These are phyloP conservation scores for Psittacara wagleri DNA, from an alignment of 2,113 vertebrate species.

Conservation along the genomic window DNA sequence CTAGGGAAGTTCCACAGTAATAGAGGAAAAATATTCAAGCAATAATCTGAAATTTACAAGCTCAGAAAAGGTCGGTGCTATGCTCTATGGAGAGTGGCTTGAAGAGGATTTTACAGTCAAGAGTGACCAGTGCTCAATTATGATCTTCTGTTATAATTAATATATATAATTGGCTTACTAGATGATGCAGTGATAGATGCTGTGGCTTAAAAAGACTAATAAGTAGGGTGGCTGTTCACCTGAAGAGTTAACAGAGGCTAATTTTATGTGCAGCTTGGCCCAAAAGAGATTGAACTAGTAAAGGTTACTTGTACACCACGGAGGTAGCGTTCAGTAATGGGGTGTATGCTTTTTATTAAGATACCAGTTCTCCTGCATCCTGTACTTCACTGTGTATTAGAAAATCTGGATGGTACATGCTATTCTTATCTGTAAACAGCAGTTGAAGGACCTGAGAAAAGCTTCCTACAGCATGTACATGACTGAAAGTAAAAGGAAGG, in stretches of 20 bases:
- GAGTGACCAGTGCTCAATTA: neutral
- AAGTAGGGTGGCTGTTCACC: neutral
- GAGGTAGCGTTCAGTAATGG: neutral
- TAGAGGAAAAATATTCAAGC: neutral
- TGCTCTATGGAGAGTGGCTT: neutral
- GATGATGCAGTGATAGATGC: neutral
- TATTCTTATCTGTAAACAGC: neutral
- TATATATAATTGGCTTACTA: neutral
- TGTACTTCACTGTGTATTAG: neutral
- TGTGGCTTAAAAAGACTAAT: neutral
- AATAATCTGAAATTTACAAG: neutral
- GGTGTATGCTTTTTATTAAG: neutral
- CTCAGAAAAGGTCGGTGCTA: neutral
- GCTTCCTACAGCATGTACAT: neutral
- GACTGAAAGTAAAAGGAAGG: neutral
- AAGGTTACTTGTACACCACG: neutral
- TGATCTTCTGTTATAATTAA: neutral
- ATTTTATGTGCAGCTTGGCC: neutral
- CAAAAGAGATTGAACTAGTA: neutral
- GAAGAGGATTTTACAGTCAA: neutral
- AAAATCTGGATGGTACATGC: neutral
- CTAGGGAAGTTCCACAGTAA: neutral
- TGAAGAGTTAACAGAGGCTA: neutral
- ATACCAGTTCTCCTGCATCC: neutral
- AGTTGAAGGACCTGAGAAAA: neutral